A percentile compares a stretch with the other conserved stretches of the same genome.
Evolutionary conservation across 2,888 invertebrate species (phyloP).

Genomic region (Gari tellinella): DNA sequence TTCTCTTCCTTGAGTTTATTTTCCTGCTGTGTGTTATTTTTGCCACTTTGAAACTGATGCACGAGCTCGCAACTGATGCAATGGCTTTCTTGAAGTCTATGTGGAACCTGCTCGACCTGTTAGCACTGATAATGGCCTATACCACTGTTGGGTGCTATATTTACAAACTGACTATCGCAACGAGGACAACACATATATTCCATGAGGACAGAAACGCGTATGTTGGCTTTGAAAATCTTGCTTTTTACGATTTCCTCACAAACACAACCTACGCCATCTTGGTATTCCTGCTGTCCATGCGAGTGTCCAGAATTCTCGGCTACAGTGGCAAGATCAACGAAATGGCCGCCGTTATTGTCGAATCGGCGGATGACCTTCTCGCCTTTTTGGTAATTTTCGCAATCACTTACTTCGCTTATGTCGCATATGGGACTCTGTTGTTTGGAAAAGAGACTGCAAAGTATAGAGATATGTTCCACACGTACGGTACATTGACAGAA

Average conservation of each 20-base stretch:
- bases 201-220: conserved; percentile 65
- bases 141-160: conserved; percentile 74
- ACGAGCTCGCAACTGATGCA: conserved; percentile 57
- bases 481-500: conserved; percentile 83
- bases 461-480: conserved; percentile 79
- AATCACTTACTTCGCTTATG: conserved; percentile 80
- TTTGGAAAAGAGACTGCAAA: conserved; percentile 76
- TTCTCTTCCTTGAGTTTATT: conserved; percentile 62
- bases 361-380: conserved; percentile 82
- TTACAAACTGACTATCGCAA: conserved; percentile 66
- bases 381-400: conserved; percentile 84
- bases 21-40: conserved; percentile 54
- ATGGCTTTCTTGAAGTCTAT: conserved; percentile 79
- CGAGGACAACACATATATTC: conserved; percentile 59
- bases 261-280: conserved; percentile 63
- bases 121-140: conserved; percentile 80
- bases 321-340: conserved; percentile 85
- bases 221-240: conserved; percentile 81
- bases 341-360: conserved; percentile 83
- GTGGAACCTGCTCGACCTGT: conserved; percentile 84
- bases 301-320: conserved; percentile 81
- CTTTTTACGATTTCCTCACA: conserved; percentile 83
- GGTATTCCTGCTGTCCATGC: conserved; percentile 67
- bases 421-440: conserved; percentile 79
- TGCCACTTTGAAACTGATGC: conserved; percentile 50